Conservation (phyloP, 1,140 invertebrate genomes). For the Plutomurus gul region DNA sequence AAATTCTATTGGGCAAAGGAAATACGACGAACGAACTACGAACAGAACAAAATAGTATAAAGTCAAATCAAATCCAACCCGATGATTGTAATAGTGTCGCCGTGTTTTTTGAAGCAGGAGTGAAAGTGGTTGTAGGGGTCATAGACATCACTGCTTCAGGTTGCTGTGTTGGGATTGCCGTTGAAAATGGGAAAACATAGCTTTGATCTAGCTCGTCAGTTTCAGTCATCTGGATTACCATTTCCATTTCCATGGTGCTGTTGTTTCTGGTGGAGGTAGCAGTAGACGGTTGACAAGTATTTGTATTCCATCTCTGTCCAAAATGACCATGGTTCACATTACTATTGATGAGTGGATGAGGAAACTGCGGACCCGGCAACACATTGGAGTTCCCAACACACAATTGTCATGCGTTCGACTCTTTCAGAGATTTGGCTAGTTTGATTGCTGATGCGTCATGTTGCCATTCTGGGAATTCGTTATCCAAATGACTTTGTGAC, state of each 20-base stretch:
- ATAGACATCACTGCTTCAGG: not conserved
- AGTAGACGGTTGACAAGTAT: not conserved
- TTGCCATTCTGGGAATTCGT: slow-evolving; percentile 52
- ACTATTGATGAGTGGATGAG: slow-evolving; percentile 28
- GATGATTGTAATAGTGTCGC: slow-evolving; percentile 35
- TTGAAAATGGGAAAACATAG: not conserved
- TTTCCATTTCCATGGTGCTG: slow-evolving; percentile 12
- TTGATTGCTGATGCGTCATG: slow-evolving; percentile 47
- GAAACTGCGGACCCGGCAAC: slow-evolving; percentile 13
- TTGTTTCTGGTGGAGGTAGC: not conserved
- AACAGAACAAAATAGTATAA: not conserved
- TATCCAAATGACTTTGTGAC: slow-evolving; percentile 52
- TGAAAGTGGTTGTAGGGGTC: not conserved
- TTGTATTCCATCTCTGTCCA: slow-evolving; percentile 6
- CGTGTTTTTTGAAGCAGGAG: not conserved
- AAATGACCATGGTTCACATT: slow-evolving; percentile 24
- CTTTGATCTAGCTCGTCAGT: slow-evolving; percentile 3
- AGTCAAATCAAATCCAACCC: slow-evolving; percentile 42
- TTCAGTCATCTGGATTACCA: slow-evolving; percentile 26
- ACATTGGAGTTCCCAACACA: slow-evolving; percentile 20
- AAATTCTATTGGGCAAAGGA: slow-evolving; percentile 4
- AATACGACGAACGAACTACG: not conserved
- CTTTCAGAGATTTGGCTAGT: slow-evolving; percentile 51
- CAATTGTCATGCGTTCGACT: slow-evolving; percentile 53
- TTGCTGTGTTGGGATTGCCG: not conserved